A percentile compares a stretch with the other conserved stretches of the same genome.
Evolutionary conservation across 2,113 vertebrate species (phyloP).

Genomic region (Microtus montanus): DNA sequence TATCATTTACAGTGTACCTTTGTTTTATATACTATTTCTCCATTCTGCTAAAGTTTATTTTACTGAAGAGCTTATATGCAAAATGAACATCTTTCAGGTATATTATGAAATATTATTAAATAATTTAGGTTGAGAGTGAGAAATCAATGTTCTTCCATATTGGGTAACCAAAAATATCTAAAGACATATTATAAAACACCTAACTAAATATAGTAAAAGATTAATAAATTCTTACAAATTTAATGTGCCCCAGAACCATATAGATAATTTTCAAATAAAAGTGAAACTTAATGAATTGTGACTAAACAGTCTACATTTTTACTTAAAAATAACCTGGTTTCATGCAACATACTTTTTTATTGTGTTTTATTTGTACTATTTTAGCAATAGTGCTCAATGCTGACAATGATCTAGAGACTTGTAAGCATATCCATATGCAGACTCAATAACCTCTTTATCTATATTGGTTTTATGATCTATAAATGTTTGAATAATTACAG

Average conservation of each 20-base stretch:
- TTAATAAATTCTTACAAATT: background rate
- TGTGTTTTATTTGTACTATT: conserved; percentile 3
- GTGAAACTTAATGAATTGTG: background rate
- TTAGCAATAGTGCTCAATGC: background rate
- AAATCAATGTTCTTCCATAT: background rate
- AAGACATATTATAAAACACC: background rate
- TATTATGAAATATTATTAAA: background rate
- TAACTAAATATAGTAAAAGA: background rate
- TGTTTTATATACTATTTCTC: background rate
- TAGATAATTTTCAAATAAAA: background rate
- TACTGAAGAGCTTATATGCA: background rate
- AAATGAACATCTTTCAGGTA: background rate
- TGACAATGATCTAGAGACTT: background rate
- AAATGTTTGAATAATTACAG: background rate
- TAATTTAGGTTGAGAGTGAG: background rate
- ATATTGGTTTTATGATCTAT: background rate
- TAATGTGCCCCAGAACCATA: background rate
- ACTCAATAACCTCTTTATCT: background rate
- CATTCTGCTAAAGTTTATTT: background rate
- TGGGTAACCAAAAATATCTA: background rate
- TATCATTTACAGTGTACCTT: background rate
- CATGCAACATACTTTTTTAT: background rate
- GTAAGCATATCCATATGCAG: background rate
- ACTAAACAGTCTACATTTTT: background rate
- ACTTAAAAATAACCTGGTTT: conserved; percentile 16